A percentile compares a stretch with the other conserved stretches of the same genome.
These are phyloP conservation scores for Candoia aspera DNA, from an alignment of 2,113 vertebrate species.

Conservation along the genomic window DNA sequence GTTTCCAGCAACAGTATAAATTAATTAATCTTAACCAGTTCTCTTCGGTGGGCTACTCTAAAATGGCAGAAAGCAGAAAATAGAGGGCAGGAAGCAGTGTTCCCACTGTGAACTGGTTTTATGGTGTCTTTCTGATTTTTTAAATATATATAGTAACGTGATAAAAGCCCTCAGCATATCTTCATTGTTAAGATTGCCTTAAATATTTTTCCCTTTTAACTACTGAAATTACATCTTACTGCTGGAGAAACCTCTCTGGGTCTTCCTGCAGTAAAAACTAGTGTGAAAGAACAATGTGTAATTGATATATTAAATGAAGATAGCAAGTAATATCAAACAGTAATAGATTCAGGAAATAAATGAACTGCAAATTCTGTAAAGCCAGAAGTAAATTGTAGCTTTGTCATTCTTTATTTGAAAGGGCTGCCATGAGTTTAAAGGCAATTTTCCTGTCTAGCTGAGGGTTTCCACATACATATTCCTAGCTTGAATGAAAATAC, in stretches of 20 bases:
- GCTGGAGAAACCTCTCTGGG: conserved; percentile 34
- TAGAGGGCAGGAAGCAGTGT: background rate
- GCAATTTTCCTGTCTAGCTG: background rate
- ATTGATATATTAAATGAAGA: conserved; percentile 54
- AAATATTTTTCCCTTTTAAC: conserved; percentile 30
- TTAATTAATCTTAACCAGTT: background rate
- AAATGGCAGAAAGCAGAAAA: background rate
- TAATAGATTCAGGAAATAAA: conserved; percentile 15
- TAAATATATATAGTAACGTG: conserved; percentile 44
- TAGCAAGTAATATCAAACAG: conserved; percentile 30
- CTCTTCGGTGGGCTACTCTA: background rate
- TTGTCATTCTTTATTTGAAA: background rate
- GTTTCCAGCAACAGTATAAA: background rate
- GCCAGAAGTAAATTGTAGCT: conserved; percentile 36
- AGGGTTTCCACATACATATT: background rate
- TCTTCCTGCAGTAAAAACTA: conserved; percentile 48
- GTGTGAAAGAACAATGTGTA: conserved; percentile 9
- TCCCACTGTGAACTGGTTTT: background rate
- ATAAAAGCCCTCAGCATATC: background rate
- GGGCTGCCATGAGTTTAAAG: conserved; percentile 1
- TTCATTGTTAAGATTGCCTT: conserved; percentile 2
- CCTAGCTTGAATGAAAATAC: background rate
- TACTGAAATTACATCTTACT: conserved; percentile 4
- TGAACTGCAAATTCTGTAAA: background rate
- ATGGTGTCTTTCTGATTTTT: background rate